Conservation (phyloP, 2,797 vertebrate species). For the Eulemur coronatus region DNA sequence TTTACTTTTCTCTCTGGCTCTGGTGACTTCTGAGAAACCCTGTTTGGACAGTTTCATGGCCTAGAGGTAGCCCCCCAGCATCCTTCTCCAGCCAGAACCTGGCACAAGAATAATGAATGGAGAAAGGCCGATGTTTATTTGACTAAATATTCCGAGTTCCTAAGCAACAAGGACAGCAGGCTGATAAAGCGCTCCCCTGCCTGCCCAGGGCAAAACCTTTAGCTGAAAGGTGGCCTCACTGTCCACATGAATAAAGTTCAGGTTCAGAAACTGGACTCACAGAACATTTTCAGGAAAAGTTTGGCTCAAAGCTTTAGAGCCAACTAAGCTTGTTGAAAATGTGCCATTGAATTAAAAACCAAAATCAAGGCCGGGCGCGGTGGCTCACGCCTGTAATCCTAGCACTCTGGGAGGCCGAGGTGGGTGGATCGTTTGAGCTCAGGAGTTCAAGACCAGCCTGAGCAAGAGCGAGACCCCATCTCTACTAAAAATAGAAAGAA, state of each 20-base stretch:
- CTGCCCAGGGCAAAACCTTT: neutral
- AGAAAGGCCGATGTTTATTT: neutral
- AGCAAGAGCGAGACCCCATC: too few species aligned
- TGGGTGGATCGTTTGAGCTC: too few species aligned
- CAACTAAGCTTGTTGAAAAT: neutral
- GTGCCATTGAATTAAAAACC: neutral
- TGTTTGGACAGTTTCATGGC: neutral
- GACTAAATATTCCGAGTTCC: neutral
- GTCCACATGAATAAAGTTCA: rapidly evolving
- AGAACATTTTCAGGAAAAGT: too few species aligned
- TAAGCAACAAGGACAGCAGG: neutral
- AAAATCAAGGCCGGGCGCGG: too few species aligned
- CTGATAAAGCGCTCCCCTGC: neutral
- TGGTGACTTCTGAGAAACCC: neutral
- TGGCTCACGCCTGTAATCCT: too few species aligned
- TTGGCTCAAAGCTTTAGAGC: neutral
- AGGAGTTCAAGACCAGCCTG: too few species aligned
- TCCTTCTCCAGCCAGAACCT: neutral
- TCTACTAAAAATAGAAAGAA: too few species aligned
- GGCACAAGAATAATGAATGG: neutral
- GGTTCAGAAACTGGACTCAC: neutral
- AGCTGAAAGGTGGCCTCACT: neutral
- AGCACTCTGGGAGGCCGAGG: too few species aligned
- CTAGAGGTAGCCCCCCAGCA: neutral
- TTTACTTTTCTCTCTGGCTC: neutral